Evolutionary conservation across 2,113 vertebrate species (phyloP), one percentile per base, ranked within the genome.

Genomic region (Indicator maculatus): DNA sequence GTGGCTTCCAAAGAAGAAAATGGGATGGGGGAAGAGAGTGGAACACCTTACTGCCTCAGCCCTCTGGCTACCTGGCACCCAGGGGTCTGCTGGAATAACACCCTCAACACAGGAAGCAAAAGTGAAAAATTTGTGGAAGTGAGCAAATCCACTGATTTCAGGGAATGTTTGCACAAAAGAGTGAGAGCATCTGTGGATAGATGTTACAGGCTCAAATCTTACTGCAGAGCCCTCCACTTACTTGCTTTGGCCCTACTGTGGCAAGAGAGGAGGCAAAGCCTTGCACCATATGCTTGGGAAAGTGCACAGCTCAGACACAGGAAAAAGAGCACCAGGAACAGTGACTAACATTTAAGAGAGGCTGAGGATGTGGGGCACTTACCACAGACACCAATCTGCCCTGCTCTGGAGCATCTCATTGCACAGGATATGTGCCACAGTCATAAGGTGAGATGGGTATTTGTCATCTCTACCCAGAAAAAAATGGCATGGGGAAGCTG

Each of bases 381-480:
- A 73, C 83, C 36, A 8, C 44, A 74, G 47, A 41, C 2, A 7
- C 66, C 7, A 0, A 52, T 89, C 80, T 56, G 30, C 56, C 82
- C 89, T 75, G 56, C 65, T 91, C 91, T 93, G 88, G 73, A 96
- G 83, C 69, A 89, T 53, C 55, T 88, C 66, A 84, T 83, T 20
- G 3, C 79, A 88, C 88, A 95, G 90, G 88, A 96, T 95, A 95
- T 81, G 61, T 76, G 50, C 44, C 44, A 85, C 61, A 95, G 86
- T 91, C 92, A 96, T 88, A 95, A 83, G 11, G 74, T 52, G 38
- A 96, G 73, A 67, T 72, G 76, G 23, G 9, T 93, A 91, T 93
- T 93, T 86, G 86, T 95, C 95, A 95, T 90, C 88, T 86, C 65
- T 81, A 91, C 87, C 27, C 58, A 55, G 87, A 91, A 96, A 86